Evolutionary conservation across 2,113 vertebrate species (phyloP).

Genomic region (Crotalus viridis): DNA sequence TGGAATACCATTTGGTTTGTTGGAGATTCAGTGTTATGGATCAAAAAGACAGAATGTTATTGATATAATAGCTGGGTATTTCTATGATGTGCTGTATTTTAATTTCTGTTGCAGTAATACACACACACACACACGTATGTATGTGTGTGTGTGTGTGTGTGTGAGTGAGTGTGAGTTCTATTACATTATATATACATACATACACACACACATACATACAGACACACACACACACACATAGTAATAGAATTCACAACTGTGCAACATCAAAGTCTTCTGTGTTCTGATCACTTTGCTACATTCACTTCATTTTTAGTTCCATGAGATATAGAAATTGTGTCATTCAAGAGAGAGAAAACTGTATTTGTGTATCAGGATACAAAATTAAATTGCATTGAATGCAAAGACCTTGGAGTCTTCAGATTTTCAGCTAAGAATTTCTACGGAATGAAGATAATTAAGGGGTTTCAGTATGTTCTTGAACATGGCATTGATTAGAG

Average conservation of each 20-base stretch:
- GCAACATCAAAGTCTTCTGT: not conserved
- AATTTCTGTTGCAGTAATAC: not conserved
- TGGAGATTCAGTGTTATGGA: not conserved
- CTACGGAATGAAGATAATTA: not conserved
- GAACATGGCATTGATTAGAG: not conserved
- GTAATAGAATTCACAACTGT: not conserved
- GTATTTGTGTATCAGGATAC: not conserved
- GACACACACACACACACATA: no score
- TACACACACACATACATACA: no score
- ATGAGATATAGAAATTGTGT: not conserved
- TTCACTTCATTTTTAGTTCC: constrained; percentile 12
- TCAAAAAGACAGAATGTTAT: not conserved
- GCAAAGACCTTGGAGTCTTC: not conserved
- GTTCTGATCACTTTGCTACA: not conserved
- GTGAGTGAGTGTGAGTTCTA: no score
- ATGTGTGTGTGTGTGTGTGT: no score
- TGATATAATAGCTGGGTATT: not conserved
- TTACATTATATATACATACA: no score
- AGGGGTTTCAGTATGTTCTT: not conserved
- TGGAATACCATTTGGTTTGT: not conserved
- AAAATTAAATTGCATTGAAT: not conserved
- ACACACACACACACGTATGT: no score
- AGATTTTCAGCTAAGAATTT: not conserved
- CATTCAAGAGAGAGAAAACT: not conserved
- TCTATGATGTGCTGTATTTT: not conserved